A percentile compares a stretch with the other conserved stretches of the same genome.
phyloP scores from a whole-genome alignment of 2,113 vertebrate genomes.

The Jaculus jaculus region DNA sequence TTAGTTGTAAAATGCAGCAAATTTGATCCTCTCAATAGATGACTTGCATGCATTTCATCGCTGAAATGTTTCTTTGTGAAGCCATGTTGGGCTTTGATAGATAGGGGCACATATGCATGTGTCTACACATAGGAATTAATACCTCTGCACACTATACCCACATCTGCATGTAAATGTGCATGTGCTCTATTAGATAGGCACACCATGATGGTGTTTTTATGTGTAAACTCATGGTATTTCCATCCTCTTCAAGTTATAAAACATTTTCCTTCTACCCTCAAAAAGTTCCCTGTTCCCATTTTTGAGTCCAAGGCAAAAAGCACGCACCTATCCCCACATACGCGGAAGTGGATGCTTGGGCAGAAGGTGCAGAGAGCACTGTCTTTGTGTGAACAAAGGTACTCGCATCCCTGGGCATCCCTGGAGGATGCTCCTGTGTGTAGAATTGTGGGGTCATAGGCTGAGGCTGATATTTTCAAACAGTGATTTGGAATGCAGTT shows the following conservation, averaged over 20 bases:
- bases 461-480: neutral
- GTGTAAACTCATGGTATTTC: neutral
- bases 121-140: neutral
- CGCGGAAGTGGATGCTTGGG: neutral
- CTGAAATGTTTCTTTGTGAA: conserved; percentile 56
- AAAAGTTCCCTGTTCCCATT: neutral
- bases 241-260: neutral
- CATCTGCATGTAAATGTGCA: neutral
- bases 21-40: no score
- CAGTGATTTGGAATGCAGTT: conserved; percentile 20
- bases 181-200: neutral
- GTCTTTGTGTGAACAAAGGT: neutral
- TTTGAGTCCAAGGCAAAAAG: no score
- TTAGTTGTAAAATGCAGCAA: no score
- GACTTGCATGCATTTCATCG: neutral
- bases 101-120: no score
- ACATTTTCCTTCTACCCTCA: neutral
- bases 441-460: neutral
- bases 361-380: neutral
- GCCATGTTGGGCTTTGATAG: neutral
- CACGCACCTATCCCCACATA: no score
- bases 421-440: neutral
- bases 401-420: neutral
- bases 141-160: neutral
- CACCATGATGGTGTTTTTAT: neutral